A percentile compares a stretch with the other conserved stretches of the same genome.
Evolutionary conservation across 2,113 vertebrate species (phyloP).

Genomic region (Dromaius novaehollandiae): DNA sequence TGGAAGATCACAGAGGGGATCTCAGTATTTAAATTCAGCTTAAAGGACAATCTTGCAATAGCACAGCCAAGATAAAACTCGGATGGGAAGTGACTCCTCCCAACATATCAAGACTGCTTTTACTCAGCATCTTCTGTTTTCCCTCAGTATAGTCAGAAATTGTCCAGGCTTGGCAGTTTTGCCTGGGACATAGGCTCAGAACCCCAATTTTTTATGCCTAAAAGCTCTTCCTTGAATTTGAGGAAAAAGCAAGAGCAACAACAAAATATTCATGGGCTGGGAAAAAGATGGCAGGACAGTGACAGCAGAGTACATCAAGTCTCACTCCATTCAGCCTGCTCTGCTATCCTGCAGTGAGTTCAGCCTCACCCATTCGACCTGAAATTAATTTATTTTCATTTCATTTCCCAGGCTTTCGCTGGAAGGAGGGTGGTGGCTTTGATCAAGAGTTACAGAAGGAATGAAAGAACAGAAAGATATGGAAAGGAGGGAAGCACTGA

Average conservation of each 20-base stretch:
- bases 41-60: neutral
- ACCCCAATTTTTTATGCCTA: neutral
- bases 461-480: neutral
- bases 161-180: neutral
- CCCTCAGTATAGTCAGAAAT: neutral
- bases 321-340: neutral
- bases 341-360: neutral
- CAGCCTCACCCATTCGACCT: neutral
- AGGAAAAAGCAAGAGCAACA: neutral
- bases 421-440: neutral
- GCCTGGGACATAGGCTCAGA: neutral
- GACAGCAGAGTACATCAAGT: neutral
- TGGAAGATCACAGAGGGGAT: neutral
- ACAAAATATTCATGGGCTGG: neutral
- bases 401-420: neutral
- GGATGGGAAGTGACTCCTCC: neutral
- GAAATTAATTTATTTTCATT: neutral
- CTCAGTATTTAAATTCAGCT: slow-evolving; percentile 17
- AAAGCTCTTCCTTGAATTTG: neutral
- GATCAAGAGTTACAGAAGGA: neutral
- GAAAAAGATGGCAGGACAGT: neutral
- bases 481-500: neutral
- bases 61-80: neutral
- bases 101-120: neutral
- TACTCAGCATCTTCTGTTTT: neutral